Conservation (phyloP, 64 coral and sea anemone genomes). For the Montipora sp. region DNA sequence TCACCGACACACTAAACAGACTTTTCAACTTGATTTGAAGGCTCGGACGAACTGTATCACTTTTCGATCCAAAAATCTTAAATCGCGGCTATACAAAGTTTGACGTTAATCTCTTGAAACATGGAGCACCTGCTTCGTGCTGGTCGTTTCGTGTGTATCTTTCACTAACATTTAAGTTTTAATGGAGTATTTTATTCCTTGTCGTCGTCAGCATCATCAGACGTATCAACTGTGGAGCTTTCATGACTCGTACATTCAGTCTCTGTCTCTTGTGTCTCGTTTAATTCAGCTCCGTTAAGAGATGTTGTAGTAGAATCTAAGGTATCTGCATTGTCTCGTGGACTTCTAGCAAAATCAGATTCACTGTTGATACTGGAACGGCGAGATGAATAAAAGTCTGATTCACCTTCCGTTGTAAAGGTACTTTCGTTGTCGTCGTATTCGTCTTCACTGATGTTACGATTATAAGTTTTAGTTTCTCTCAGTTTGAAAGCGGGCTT, state of each 20-base stretch:
- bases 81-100: no score
- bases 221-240: constrained; percentile 8
- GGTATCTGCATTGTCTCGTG: neutral
- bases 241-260: constrained; percentile 22
- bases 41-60: no score
- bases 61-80: no score
- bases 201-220: constrained; percentile 28
- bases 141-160: no score
- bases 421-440: constrained; percentile 33
- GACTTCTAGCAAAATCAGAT: constrained; percentile 29
- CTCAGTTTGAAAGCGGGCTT: neutral
- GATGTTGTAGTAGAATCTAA: neutral
- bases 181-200: neutral
- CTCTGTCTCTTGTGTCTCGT: neutral
- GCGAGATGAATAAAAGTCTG: constrained; percentile 54
- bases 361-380: constrained; percentile 49
- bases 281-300: neutral
- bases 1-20: no score
- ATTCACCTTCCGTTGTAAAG: constrained; percentile 57
- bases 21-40: no score
- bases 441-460: constrained; percentile 24
- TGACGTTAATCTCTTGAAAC: no score
- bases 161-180: no score
- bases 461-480: neutral
- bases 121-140: no score